These are phyloP conservation scores for Helobdella robusta DNA, from an alignment of 2,888 invertebrate genomes.

Conservation along the genomic window DNA sequence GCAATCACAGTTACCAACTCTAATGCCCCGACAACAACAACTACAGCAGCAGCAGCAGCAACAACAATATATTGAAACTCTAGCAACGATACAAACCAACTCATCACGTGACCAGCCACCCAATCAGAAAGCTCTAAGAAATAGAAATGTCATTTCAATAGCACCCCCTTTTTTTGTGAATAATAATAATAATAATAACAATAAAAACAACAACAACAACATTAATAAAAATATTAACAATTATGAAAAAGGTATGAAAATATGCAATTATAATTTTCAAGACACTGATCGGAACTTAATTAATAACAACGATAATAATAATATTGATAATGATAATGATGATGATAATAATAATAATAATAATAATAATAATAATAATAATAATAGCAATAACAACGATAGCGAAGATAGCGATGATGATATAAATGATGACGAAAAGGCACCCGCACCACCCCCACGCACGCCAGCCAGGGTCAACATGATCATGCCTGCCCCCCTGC, in stretches of 20 bases:
- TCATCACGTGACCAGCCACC: too few relatives aligned
- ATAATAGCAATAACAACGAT: constrained; percentile 23
- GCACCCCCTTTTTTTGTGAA: too few relatives aligned
- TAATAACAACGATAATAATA: constrained; percentile 18
- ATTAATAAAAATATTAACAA: constrained; percentile 15
- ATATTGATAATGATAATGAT: constrained; percentile 22
- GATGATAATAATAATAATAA: constrained; percentile 26
- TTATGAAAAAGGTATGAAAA: constrained; percentile 8
- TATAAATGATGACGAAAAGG: neutral
- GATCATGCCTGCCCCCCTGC: too few relatives aligned
- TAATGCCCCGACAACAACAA: too few relatives aligned
- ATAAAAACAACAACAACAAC: neutral
- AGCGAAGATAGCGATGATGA: constrained; percentile 21
- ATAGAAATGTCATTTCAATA: too few relatives aligned
- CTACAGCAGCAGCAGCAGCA: too few relatives aligned
- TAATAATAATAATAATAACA: constrained; percentile 1
- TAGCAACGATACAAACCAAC: too few relatives aligned
- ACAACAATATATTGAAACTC: too few relatives aligned
- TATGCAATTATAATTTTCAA: constrained; percentile 1
- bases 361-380: constrained; percentile 25
- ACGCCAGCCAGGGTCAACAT: too few relatives aligned
- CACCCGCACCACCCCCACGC: neutral
- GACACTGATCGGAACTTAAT: constrained; percentile 10
- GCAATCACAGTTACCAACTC: too few relatives aligned
- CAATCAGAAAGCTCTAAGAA: too few relatives aligned